phyloP scores from a whole-genome alignment of 2,888 invertebrate genomes.

The Lasioglossum figueresi region DNA sequence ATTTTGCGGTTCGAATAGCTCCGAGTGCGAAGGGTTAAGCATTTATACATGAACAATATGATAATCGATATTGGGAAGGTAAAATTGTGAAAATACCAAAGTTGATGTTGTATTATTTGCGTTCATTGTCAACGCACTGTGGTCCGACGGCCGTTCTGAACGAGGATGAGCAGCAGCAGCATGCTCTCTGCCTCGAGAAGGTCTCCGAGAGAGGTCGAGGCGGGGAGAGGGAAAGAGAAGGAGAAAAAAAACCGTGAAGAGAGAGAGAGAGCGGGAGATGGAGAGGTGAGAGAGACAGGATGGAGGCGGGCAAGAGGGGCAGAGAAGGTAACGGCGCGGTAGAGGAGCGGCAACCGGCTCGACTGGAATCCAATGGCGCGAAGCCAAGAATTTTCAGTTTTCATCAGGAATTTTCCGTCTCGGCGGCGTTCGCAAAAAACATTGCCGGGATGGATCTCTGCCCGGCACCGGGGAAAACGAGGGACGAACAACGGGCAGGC shows the following conservation, averaged over 20 bases:
- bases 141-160: slow-evolving; percentile 16
- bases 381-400: slow-evolving; percentile 69
- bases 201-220: slow-evolving; percentile 16
- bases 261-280: neutral
- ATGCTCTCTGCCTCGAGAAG: slow-evolving; percentile 21
- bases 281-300: slow-evolving; percentile 8
- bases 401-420: slow-evolving; percentile 54
- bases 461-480: slow-evolving; percentile 5
- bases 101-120: neutral
- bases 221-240: neutral
- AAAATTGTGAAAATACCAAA: neutral
- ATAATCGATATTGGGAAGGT: too few relatives aligned
- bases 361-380: slow-evolving; percentile 82
- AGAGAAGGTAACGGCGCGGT: slow-evolving; percentile 78
- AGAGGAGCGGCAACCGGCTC: slow-evolving; percentile 82
- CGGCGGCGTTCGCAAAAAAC: slow-evolving; percentile 33
- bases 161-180: slow-evolving; percentile 16
- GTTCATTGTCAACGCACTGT: neutral
- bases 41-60: too few relatives aligned
- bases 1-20: too few relatives aligned
- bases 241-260: neutral
- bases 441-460: slow-evolving; percentile 12
- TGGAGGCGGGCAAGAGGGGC: slow-evolving; percentile 45
- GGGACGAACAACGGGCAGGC: slow-evolving; percentile 37
- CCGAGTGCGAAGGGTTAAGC: too few relatives aligned